Conservation (phyloP, 2,113 vertebrate species). For the Tamias sibiricus region DNA sequence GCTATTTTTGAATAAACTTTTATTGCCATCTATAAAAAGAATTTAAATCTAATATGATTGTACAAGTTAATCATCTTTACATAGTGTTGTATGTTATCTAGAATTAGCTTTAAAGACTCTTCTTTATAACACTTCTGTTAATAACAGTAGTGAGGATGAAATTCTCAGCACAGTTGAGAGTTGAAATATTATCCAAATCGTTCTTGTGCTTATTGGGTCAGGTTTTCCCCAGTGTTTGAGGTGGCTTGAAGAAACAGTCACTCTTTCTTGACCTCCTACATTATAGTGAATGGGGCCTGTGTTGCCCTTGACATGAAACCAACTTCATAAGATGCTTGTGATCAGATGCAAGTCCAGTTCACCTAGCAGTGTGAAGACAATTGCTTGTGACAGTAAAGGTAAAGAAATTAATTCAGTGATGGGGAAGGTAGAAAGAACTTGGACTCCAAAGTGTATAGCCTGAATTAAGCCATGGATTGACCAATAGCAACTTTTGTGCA, state of each 20-base stretch:
- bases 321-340: background rate
- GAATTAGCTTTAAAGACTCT: background rate
- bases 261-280: background rate
- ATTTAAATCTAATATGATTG: background rate
- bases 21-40: conserved; percentile 41
- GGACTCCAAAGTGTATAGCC: background rate
- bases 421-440: background rate
- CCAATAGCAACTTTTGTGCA: background rate
- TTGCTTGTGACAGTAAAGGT: background rate
- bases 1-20: conserved; percentile 61
- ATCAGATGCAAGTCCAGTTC: background rate
- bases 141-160: background rate
- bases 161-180: background rate
- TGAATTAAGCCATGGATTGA: background rate
- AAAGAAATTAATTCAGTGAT: background rate
- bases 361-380: background rate
- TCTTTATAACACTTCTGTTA: conserved; percentile 8
- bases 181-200: conserved; percentile 28
- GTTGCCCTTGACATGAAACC: background rate
- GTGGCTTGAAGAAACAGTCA: background rate
- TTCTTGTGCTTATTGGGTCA: background rate
- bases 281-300: background rate
- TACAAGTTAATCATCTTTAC: background rate
- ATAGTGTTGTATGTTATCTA: background rate
- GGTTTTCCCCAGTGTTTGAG: background rate